Conservation (phyloP, 1,140 invertebrate genomes). For the Belonocnema kinseyi region DNA sequence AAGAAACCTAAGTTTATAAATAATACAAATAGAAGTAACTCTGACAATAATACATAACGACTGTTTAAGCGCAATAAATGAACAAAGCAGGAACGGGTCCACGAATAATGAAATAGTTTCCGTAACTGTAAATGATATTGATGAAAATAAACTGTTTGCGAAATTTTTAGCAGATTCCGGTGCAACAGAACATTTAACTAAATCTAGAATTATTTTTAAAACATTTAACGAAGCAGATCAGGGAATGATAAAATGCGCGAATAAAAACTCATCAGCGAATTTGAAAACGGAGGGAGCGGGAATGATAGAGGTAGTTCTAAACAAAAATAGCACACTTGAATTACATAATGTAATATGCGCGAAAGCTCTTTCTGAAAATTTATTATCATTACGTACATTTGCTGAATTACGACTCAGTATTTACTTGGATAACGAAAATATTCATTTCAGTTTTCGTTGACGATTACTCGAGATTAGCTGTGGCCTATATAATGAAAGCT, state of each 20-base stretch:
- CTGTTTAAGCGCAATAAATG: too few relatives aligned
- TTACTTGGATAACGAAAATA: too few relatives aligned
- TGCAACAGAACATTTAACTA: constrained; percentile 37
- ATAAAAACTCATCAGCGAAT: constrained; percentile 21
- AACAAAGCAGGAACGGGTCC: background rate
- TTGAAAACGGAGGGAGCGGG: too few relatives aligned
- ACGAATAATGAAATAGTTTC: constrained; percentile 3
- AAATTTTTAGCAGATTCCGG: too few relatives aligned
- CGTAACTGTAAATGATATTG: background rate
- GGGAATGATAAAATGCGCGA: constrained; percentile 32
- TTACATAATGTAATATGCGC: constrained; percentile 7
- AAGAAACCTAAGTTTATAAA: background rate
- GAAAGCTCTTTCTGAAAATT: background rate
- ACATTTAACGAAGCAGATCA: background rate
- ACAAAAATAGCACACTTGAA: constrained; percentile 24
- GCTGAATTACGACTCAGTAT: too few relatives aligned
- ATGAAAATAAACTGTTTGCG: too few relatives aligned
- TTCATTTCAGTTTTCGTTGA: too few relatives aligned
- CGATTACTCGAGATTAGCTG: too few relatives aligned
- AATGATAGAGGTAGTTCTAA: constrained; percentile 22
- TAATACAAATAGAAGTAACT: background rate
- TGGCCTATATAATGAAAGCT: too few relatives aligned
- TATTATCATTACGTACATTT: too few relatives aligned
- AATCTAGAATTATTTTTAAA: constrained; percentile 20
- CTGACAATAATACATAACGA: background rate